Evolutionary conservation across 2,888 invertebrate species (phyloP), one percentile per base, ranked within the genome.

Genomic region (Drosophila antonietae): DNA sequence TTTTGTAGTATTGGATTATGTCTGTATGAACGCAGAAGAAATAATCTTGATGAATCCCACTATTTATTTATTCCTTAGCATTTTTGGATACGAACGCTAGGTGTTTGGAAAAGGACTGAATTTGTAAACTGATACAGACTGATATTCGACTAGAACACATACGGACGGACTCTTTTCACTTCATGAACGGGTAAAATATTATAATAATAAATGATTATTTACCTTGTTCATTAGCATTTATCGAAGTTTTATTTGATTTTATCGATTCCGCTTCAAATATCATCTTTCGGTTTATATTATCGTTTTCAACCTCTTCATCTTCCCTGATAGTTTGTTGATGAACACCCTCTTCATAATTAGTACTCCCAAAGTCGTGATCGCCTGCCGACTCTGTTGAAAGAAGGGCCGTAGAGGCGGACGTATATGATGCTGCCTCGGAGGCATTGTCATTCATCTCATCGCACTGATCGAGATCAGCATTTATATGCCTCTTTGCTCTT

Each of bases 401-500:
- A 20, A 85, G 70, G 15, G 84, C 90, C n/a, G 91, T 90, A 20
- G 90, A 90, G 33, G 88, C 85, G 31, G 90, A 91, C 35, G 90
- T 90, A 59, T 89, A 91, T 20, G 91, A 90, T 20, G 85, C 87
- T 33, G 87, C 83, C 57, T 90, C 90, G 0, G 91, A 90, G 43
- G 79, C 76, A 67, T 88, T 88, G 71, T 90, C 91, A 44, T 83
- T 80, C 3, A 74, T 70, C 20, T 86, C 89, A 43, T 81, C 78
- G 41, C 51, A 41, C 28, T 80, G 71, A 37, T 76, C 80, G 14
- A 68, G 44, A 12, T 68, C 75, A 12, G 68, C 68, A 14, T 73
- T 69, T 23, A 59, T 61, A 9, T 64, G 74, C 59, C 33, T 63
- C 62, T 70, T 78, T 28, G 51, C 65, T 59, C 43, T 68, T n/a